Base-by-base conservation (phyloP, 1,140 invertebrate genomes). In the Atta texana region DNA sequence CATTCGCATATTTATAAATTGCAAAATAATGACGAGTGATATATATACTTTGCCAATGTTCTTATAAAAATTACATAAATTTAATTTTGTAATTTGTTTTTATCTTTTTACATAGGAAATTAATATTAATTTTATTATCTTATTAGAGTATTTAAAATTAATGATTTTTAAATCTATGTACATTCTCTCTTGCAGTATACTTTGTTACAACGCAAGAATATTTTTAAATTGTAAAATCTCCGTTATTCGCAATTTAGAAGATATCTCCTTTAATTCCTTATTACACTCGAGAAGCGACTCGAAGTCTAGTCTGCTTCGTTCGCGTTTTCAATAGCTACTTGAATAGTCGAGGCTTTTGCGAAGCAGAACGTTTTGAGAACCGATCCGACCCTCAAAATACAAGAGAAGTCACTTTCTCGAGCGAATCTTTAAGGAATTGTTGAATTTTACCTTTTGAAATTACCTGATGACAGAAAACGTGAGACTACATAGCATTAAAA, bases 271-370 rank as follows among this genome's bases (percentile, higher is more conserved):
- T 84, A 84, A 84, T 84, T 75, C 57, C 55, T 84, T 61, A 74
- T 84, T 59, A 53, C 57, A n/a, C 55, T 84, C 39, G 31, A 74
- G 21, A 44, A 21, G 24, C 66, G 53, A 74, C 53, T 68, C 53
- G 21, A 31, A 82, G 21, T 49, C 78, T 82, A 82, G 66, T 82
- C 69, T 84, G 80, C 69, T 75, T 51, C 80, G 80, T 82, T 49
- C 55, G 80, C 80, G 53, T 84, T 84, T 84, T 74, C 80, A 72
- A 84, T 74, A 84, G 55, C 80, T 49, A 71, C 80, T 84, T 74
- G 39, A 82, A 82, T 49, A 55, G 16, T 18, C 18, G 80, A 49
- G 44, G 28, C 57, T 84, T 74, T 49, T 49, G 55, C 69, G 39
- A 75, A 74, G 80, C 55, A 84, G 80, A 75, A 49, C 80, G 39